These are phyloP conservation scores for Fistularia commersonii DNA, from an alignment of 2,797 vertebrate species.

Conservation along the genomic window DNA sequence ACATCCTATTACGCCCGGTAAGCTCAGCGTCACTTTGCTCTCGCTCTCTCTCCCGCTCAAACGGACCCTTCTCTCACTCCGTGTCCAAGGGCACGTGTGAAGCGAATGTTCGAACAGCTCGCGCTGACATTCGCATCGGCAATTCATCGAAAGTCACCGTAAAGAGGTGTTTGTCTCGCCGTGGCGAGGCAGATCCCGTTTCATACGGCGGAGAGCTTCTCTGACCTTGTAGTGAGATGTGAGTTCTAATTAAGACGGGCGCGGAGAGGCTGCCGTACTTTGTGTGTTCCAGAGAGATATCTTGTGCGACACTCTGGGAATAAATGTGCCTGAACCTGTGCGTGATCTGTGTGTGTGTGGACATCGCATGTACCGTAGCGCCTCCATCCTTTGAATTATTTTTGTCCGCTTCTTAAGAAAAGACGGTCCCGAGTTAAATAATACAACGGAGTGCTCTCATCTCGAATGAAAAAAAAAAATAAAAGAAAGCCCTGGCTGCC, in stretches of 20 bases:
- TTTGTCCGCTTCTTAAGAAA: constrained; percentile 37
- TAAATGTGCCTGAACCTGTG: constrained; percentile 17
- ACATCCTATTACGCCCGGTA: too few species aligned
- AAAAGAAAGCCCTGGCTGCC: too few species aligned
- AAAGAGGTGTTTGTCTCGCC: constrained; percentile 36
- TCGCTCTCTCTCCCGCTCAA: too few species aligned
- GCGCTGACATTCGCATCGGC: constrained; percentile 21
- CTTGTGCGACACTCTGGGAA: constrained; percentile 13
- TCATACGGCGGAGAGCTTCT: constrained; percentile 35
- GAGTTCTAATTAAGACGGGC: constrained; percentile 64
- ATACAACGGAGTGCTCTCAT: too few species aligned
- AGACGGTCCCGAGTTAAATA: neutral
- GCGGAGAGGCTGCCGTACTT: constrained; percentile 17
- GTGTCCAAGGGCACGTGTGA: constrained; percentile 4
- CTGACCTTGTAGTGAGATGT: constrained; percentile 65
- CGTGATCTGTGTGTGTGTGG: constrained; percentile 23
- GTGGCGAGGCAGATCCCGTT: constrained; percentile 23
- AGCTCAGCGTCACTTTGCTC: too few species aligned
- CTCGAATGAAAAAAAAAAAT: too few species aligned
- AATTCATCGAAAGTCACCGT: constrained; percentile 45
- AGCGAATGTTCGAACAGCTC: constrained; percentile 40
- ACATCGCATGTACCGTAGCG: constrained; percentile 4
- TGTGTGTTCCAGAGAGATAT: constrained; percentile 17
- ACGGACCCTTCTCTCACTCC: too few species aligned
- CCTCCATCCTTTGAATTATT: constrained; percentile 32